Evolutionary conservation across 1,140 invertebrate genomes (phyloP), one percentile per base, ranked within the genome.

Genomic region (Eumeta japonica): DNA sequence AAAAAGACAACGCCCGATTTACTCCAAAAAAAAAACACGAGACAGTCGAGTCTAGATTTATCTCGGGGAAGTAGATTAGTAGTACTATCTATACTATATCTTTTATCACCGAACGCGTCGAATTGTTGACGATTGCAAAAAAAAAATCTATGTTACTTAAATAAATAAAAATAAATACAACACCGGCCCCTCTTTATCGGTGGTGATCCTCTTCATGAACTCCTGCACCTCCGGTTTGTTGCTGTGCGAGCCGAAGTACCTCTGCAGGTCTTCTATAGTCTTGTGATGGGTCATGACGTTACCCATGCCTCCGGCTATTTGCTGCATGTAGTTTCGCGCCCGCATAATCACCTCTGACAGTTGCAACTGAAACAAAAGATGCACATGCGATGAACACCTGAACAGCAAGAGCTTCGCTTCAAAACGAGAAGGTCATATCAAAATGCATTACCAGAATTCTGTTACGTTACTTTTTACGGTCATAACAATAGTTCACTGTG

Each of bases 261-360:
- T 83, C 62, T 91, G 85, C 45, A 99, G 85, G 66, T 94, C 87
- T 65, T 95, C 89, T 13, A 86, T 86, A 47, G 84, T 88, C 45
- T 89, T 83, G 59, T 92, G 86, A 63, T 92, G 89, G 1, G 86
- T 85, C 35, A 92, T 74, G 10, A 93, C 88, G 50, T 89, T 90
- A 45, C 88, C 88, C 41, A 83, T 82, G 15, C 85, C 84, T 38
- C 84, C 83, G n/a, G 89, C 87, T 9, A 97, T 82, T 46, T 92
- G 87, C 46, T 87, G 83, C 82, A 97, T 97, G 62, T 96, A 95
- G 61, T 88, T 86, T 52, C 94, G 86, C 10, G 93, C 89, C 55
- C 92, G 83, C 79, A 92, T 93, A 55, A 99, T 95, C 42, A 97
- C 94, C 77, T 98, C 95, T 2, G 95, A 98, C 39, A 99, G 75